phyloP scores from a whole-genome alignment of 2,113 vertebrate species.

The Numenius arquata region DNA sequence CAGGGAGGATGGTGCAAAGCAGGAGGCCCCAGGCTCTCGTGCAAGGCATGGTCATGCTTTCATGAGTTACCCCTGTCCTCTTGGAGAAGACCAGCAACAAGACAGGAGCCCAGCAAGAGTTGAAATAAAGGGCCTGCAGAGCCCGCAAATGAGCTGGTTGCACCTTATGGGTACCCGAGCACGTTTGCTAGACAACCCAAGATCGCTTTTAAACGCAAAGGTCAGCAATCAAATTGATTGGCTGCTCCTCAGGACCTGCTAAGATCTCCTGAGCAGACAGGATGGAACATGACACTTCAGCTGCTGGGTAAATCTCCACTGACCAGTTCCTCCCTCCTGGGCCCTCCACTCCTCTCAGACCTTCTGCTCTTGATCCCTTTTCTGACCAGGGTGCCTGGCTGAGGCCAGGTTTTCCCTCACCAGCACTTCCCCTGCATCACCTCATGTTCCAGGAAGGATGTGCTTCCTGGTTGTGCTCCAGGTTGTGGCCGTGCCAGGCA shows the following conservation, averaged over 20 bases:
- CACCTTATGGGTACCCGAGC: fast-evolving
- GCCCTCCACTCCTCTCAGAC: neutral
- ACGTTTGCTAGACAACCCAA: neutral
- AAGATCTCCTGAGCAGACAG: neutral
- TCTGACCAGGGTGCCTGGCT: neutral
- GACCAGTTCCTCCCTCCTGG: neutral
- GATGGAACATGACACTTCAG: fast-evolving
- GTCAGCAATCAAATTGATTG: neutral
- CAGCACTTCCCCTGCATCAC: fast-evolving
- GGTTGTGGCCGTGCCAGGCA: neutral
- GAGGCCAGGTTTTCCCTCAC: neutral
- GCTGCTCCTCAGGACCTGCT: neutral
- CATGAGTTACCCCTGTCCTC: neutral
- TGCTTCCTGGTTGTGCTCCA: too few species aligned
- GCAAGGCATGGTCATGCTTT: fast-evolving
- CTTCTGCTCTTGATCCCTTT: neutral
- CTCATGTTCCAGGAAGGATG: neutral
- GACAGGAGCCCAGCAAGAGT: neutral
- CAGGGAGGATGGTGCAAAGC: neutral
- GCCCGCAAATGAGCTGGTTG: neutral
- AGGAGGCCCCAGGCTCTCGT: neutral
- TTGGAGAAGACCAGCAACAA: neutral
- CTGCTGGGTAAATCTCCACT: neutral
- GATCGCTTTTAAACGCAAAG: neutral
- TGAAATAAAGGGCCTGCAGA: neutral